Evolutionary conservation across 2,113 vertebrate genomes (phyloP), one percentile per base, ranked within the genome.

Genomic region (Podarcis cretensis): DNA sequence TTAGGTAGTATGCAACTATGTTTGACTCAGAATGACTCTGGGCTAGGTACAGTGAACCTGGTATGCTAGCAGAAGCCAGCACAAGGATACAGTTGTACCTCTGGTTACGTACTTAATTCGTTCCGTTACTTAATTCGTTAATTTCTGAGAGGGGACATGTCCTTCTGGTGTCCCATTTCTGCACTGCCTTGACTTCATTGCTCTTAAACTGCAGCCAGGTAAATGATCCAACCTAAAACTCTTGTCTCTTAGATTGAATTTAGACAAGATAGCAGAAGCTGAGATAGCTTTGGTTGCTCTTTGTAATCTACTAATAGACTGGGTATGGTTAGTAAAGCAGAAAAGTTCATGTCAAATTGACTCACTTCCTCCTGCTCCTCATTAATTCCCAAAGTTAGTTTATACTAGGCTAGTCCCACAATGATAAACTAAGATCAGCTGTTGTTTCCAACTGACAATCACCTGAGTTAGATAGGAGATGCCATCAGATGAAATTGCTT

Each of bases 161-260:
- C 54, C 32, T 30, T 6, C 35, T 13, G 16, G 23, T 74, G 48
- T 37, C 32, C 14, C 2, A 14, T 43, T 75, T 85, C n/a, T 59
- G 20, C 13, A n/a, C 54, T 32, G 20, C 32, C 37, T 76, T 76
- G 40, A 40, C 69, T 65, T 88, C 40, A 88, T 83, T 76, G 76
- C 83, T 76, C 20, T 8, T 88, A 75, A 88, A 83, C 81, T 48
- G 40, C 1, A 91, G 32, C 35, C 13, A 18, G 81, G 37, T 88
- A 90, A n/a, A 73, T 27, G 43, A 89, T n/a, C 30, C 25, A 43
- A 21, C 66, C 20, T 57, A 48, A 85, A 81, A 48, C 30, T 30
- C 71, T 90, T 35, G 88, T 68, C 48, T 88, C 79, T 88, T n/a
- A 65, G 57, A 83, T 83, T 88, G 78, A 88, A 73, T 71, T 8